A percentile compares a stretch with the other conserved stretches of the same genome.
These are phyloP conservation scores for Phalacrocorax carbo DNA, from an alignment of 2,113 vertebrate genomes.

Conservation along the genomic window DNA sequence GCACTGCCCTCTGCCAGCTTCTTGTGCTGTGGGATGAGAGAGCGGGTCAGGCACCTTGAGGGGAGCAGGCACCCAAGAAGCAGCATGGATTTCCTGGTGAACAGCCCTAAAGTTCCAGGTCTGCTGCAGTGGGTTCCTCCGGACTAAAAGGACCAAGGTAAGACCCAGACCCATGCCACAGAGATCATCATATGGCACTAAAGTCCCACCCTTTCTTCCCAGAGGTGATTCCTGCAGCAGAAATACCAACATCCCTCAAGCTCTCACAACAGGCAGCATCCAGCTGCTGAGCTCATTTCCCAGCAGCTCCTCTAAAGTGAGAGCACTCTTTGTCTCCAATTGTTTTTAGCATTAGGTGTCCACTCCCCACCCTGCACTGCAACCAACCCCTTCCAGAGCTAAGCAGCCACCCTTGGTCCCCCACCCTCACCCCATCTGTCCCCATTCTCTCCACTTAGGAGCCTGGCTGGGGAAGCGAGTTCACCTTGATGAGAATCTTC, in stretches of 20 bases:
- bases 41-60: not conserved
- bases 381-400: not conserved
- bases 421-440: not conserved
- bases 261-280: not conserved
- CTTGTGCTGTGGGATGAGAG: slow-evolving; percentile 84
- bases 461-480: not conserved
- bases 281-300: not conserved
- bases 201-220: not conserved
- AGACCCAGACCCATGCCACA: not conserved
- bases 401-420: not conserved
- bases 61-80: not conserved
- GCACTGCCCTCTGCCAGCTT: slow-evolving; percentile 97
- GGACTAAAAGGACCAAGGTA: not conserved
- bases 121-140: not conserved
- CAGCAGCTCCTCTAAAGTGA: not conserved
- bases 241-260: not conserved
- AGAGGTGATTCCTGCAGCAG: not conserved
- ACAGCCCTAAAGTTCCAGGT: not conserved
- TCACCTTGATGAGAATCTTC: slow-evolving; percentile 98
- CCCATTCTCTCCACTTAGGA: not conserved
- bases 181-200: not conserved
- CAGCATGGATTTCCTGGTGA: not conserved
- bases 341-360: not conserved
- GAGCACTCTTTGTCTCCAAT: not conserved
- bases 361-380: not conserved